Evolutionary conservation across 2,888 invertebrate genomes (phyloP), one percentile per base, ranked within the genome.

Genomic region (Amiota minor): DNA sequence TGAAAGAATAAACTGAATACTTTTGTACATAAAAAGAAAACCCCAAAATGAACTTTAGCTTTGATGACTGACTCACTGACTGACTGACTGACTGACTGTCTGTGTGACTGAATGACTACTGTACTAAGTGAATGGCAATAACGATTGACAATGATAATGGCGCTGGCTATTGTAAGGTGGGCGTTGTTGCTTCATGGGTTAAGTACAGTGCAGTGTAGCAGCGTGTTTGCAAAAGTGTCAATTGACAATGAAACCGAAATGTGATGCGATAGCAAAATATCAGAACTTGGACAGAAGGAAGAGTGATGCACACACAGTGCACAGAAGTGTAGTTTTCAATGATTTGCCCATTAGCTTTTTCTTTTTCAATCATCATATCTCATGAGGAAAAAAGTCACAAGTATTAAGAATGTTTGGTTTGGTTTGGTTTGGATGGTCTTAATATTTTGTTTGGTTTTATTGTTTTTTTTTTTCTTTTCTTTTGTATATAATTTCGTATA

Each of bases 221-320:
- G 74, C 74, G 72, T 78, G 76, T 75, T 77, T 73, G 75, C 74
- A 84, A 81, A 78, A 85, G 83, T 83, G 83, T 85, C 83, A 83
- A 85, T 83, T 83, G 83, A 85, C 83, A 85, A 82, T 83, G 83
- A 83, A 85, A 77, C 78, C 78, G 75, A 83, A 82, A 83, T 81
- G 75, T 75, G 74, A 78, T 62, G 62, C 70, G 70, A 69, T 62
- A 75, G 76, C 75, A 76, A 73, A 84, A 85, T 4, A 3, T 35
- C 35, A 35, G 35, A 35, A 35, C 35, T 35, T 35, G 35, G 35
- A 35, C 4, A 35, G 35, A 2, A 6, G 6, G 35, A 35, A 35
- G 35, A 35, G 35, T 35, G 2, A n/a, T n/a, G n/a, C n/a, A n/a
- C n/a, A n/a, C n/a, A n/a, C n/a, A n/a, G n/a, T n/a, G n/a, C n/a